Evolutionary conservation across 1,140 invertebrate genomes (phyloP).

Genomic region (Cydia strobilella): DNA sequence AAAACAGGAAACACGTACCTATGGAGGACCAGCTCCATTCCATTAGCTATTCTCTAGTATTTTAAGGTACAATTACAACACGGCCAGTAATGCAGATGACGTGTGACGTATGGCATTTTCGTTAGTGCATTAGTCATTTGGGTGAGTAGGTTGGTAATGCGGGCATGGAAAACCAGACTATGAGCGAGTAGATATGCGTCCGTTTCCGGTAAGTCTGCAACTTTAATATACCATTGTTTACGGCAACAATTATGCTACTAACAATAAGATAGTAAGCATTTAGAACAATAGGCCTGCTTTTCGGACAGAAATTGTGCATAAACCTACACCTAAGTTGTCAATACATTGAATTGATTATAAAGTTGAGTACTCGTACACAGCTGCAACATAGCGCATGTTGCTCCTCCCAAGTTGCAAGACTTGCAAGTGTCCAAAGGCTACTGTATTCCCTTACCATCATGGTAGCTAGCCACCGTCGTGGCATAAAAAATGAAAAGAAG

Average conservation of each 20-base stretch:
- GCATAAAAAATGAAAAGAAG: too few species aligned
- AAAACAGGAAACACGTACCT: too few species aligned
- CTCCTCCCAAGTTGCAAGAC: too few species aligned
- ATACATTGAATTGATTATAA: too few species aligned
- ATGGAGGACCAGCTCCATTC: too few species aligned
- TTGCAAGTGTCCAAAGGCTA: too few species aligned
- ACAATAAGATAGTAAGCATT: background rate
- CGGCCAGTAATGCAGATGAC: background rate
- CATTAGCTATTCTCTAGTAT: background rate
- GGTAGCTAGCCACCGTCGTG: too few species aligned
- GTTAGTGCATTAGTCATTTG: constrained; percentile 31
- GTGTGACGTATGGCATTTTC: constrained; percentile 19
- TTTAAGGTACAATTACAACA: background rate
- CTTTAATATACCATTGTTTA: constrained; percentile 14
- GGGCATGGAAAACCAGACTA: constrained; percentile 12
- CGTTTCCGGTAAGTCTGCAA: constrained; percentile 5
- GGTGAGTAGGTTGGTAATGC: constrained; percentile 18
- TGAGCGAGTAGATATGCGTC: constrained; percentile 7
- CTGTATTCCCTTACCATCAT: too few species aligned
- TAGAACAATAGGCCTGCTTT: background rate
- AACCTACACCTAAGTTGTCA: too few species aligned
- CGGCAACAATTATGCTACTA: constrained; percentile 5
- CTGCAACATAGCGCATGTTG: too few species aligned
- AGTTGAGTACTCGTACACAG: too few species aligned
- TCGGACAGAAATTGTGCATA: too few species aligned